phyloP scores from a whole-genome alignment of 2,113 vertebrate genomes.

The Ammospiza nelsoni region DNA sequence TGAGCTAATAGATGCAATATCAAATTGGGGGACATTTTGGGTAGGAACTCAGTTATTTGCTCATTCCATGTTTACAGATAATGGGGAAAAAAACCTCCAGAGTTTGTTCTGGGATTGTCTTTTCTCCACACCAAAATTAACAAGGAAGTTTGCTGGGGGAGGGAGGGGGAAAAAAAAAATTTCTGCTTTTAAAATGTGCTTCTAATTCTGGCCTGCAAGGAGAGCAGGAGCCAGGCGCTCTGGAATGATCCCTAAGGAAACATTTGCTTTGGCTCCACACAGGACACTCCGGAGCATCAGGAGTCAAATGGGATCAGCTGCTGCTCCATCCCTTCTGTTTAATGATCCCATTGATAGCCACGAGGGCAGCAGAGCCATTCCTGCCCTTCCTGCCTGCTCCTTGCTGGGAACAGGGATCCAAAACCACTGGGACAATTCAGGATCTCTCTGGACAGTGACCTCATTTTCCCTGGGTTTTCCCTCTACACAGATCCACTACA shows the following conservation, averaged over 20 bases:
- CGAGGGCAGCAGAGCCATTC: neutral
- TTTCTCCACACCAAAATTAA: neutral
- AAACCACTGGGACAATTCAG: rapidly evolving
- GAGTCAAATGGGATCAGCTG: conserved; percentile 24
- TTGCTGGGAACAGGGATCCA: neutral
- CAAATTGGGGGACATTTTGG: neutral
- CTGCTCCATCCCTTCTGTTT: neutral
- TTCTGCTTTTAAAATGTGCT: neutral
- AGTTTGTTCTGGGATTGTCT: neutral
- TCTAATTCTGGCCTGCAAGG: conserved; percentile 10
- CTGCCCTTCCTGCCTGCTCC: neutral
- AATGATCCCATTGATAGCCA: neutral
- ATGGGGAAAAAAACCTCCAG: neutral
- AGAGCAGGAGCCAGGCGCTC: neutral
- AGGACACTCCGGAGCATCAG: conserved; percentile 20
- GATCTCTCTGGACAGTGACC: neutral
- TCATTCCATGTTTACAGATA: neutral
- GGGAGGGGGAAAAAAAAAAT: rapidly evolving
- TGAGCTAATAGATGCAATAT: neutral
- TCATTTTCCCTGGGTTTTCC: neutral
- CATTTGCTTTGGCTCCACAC: conserved; percentile 50
- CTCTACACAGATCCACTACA: neutral
- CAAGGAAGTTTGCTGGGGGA: neutral
- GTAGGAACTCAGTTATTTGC: neutral
- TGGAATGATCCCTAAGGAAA: conserved; percentile 55